Percentiles rank a stretch among this genome's conserved stretches.
These are phyloP conservation scores for Tryphoninae sp. DNA, from an alignment of 2,888 invertebrate genomes.

Conservation along the genomic window DNA sequence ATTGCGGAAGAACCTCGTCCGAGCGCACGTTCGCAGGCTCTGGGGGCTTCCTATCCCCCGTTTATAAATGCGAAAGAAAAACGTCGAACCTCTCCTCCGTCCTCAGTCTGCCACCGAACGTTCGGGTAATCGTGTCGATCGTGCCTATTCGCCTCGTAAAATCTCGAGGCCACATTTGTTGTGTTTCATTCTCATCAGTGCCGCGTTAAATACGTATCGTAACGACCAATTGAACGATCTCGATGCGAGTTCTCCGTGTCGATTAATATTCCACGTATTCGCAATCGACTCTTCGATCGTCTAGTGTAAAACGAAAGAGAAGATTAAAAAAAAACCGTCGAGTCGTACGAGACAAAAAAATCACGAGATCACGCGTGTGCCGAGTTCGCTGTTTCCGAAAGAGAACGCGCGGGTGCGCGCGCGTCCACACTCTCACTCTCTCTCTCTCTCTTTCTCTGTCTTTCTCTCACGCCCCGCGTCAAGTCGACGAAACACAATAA, in stretches of 20 bases:
- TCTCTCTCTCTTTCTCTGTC: background rate
- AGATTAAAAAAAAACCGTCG: background rate
- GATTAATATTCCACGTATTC: background rate
- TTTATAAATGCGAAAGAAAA: background rate
- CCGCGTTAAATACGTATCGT: background rate
- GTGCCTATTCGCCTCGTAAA: background rate
- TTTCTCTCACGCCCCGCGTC: background rate
- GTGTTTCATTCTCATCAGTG: background rate
- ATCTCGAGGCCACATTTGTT: background rate
- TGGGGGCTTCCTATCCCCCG: background rate
- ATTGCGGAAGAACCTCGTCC: conserved; percentile 19
- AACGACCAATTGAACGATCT: background rate
- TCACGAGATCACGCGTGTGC: conserved; percentile 48
- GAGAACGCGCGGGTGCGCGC: conserved; percentile 58
- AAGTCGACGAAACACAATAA: conserved; percentile 1
- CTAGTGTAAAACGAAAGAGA: background rate
- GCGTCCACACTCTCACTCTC: conserved; percentile 18
- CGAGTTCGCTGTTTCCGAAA: conserved; percentile 34
- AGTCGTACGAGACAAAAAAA: background rate
- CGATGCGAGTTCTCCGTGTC: background rate
- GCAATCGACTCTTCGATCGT: background rate
- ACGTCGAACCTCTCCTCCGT: conserved; percentile 26
- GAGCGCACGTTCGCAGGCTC: background rate
- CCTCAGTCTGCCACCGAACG: conserved; percentile 46
- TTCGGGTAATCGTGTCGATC: conserved; percentile 2